Evolutionary conservation across 2,888 invertebrate genomes (phyloP).

Genomic region (Drosophila neotestacea): DNA sequence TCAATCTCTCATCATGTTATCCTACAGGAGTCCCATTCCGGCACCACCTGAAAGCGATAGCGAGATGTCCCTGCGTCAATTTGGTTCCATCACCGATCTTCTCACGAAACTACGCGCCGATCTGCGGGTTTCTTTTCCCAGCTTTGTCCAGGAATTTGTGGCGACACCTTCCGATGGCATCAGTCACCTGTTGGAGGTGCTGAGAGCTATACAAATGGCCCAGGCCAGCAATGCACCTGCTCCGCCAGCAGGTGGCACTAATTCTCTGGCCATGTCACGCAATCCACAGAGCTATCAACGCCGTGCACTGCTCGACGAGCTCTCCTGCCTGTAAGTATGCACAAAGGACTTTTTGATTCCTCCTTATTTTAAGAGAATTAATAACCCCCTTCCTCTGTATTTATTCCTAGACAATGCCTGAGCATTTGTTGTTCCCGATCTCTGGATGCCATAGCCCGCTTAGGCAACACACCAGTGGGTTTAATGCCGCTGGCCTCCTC

Average conservation of each 20-base stretch:
- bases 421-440: conserved; percentile 92
- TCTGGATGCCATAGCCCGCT: conserved; percentile 91
- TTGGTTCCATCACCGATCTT: conserved; percentile 94
- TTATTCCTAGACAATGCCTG: conserved; percentile 89
- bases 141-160: conserved; percentile 97
- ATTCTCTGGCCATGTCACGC: conserved; percentile 84
- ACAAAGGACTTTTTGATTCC: too few relatives aligned
- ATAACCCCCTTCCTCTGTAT: background rate
- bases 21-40: conserved; percentile 88
- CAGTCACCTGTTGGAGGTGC: conserved; percentile 92
- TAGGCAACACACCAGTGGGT: conserved; percentile 92
- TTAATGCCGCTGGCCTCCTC: conserved; percentile 94
- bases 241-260: conserved; percentile 63
- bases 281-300: conserved; percentile 90
- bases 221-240: conserved; percentile 88
- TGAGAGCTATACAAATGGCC: conserved; percentile 93
- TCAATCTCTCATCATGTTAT: background rate
- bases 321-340: conserved; percentile 90
- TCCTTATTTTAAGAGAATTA: too few relatives aligned
- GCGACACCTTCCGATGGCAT: conserved; percentile 95
- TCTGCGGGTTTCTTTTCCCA: conserved; percentile 94
- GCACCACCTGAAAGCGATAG: conserved; percentile 88
- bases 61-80: conserved; percentile 95
- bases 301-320: conserved; percentile 92
- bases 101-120: conserved; percentile 94